phyloP scores from a whole-genome alignment of 2,888 invertebrate genomes.

The Pachliopta kotzebuea region DNA sequence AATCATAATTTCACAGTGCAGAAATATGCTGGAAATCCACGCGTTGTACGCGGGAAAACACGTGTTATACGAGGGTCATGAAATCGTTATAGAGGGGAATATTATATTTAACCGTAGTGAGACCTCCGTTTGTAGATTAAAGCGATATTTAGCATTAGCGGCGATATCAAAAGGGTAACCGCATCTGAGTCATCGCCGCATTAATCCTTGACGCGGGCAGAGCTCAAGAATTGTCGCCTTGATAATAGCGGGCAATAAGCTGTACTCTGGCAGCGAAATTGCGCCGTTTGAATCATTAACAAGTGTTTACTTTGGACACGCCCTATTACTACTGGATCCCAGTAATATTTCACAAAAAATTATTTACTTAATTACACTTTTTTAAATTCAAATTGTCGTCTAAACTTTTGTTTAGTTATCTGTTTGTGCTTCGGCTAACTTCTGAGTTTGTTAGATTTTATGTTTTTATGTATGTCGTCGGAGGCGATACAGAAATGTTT shows the following conservation, averaged over 20 bases:
- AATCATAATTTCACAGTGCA: too few species aligned
- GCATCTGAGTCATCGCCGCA: constrained; percentile 29
- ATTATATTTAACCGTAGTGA: not conserved
- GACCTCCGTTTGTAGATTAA: constrained; percentile 17
- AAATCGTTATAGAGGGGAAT: too few species aligned
- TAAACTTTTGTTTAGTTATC: constrained; percentile 6
- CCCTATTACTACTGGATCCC: constrained; percentile 34
- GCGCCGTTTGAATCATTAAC: constrained; percentile 45
- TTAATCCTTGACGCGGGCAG: constrained; percentile 28
- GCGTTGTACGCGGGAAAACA: too few species aligned
- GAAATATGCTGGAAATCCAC: too few species aligned
- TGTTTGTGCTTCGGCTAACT: constrained; percentile 4
- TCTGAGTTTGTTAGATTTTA: not conserved
- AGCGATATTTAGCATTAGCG: constrained; percentile 20
- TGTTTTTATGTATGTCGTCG: too few species aligned
- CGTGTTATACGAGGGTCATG: too few species aligned
- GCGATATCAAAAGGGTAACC: constrained; percentile 18
- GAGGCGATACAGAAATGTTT: too few species aligned
- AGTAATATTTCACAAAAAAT: constrained; percentile 23
- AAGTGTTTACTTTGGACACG: constrained; percentile 52
- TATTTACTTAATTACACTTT: constrained; percentile 9
- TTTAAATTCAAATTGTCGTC: constrained; percentile 1
- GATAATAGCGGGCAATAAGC: constrained; percentile 55
- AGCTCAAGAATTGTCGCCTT: constrained; percentile 42
- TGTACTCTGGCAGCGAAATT: constrained; percentile 47